Conservation (phyloP, 2,888 invertebrate genomes). For the Hypercompe scribonia region DNA sequence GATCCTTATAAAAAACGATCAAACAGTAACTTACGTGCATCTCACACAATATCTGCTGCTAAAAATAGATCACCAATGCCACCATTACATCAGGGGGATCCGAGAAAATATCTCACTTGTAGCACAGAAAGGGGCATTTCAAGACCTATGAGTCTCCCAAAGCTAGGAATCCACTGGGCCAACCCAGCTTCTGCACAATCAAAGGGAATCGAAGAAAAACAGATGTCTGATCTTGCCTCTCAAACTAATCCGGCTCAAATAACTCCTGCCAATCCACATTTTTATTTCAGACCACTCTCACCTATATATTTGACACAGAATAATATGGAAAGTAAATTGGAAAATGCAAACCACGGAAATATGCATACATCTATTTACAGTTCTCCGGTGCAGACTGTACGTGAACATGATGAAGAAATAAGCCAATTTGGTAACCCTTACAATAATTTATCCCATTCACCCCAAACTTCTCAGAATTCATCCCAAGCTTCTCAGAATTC, state of each 20-base stretch:
- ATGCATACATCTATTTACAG: not conserved
- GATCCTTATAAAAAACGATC: conserved; percentile 9
- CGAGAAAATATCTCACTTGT: not conserved
- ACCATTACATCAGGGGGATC: conserved; percentile 9
- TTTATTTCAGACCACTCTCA: not conserved
- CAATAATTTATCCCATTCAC: not conserved
- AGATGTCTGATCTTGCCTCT: not conserved
- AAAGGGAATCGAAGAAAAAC: not conserved
- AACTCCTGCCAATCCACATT: not conserved
- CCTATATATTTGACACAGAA: not conserved
- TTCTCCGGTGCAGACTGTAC: not conserved
- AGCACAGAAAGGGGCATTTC: not conserved
- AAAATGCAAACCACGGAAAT: not conserved
- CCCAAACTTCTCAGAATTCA: not conserved
- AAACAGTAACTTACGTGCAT: not conserved
- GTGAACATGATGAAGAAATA: not conserved
- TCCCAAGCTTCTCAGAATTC: no score
- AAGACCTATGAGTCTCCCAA: conserved; percentile 4
- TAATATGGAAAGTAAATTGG: not conserved
- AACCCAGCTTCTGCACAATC: not conserved
- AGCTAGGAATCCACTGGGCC: not conserved
- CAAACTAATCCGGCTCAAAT: not conserved
- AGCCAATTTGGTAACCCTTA: not conserved
- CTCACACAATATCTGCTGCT: not conserved
- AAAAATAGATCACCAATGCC: not conserved